Conservation (phyloP, 2,113 vertebrate species). For the Symphodus melops region DNA sequence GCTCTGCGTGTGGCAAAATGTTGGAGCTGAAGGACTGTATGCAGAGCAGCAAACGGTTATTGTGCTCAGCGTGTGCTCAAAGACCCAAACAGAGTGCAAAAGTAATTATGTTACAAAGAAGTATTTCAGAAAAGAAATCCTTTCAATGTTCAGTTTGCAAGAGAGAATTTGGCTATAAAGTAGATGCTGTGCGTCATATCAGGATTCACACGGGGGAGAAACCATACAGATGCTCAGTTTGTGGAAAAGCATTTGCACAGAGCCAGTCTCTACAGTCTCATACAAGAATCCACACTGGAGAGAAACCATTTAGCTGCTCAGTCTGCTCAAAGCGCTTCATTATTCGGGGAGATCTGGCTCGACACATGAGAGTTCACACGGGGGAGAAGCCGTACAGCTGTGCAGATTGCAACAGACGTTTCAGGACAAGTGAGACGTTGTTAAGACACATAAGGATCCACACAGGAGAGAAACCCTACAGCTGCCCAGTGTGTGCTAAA, state of each 20-base stretch:
- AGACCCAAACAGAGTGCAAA: not conserved
- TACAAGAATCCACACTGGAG: conserved; percentile 21
- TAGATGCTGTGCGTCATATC: conserved; percentile 3
- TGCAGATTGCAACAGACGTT: not conserved
- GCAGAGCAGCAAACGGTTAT: not conserved
- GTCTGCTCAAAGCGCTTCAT: not conserved
- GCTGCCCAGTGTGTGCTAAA: conserved; percentile 12
- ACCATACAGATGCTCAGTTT: conserved; percentile 5
- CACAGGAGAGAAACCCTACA: conserved; percentile 24
- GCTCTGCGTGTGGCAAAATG: conserved; percentile 35
- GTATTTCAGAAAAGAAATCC: not conserved
- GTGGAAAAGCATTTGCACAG: not conserved
- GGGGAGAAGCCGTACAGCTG: conserved; percentile 22
- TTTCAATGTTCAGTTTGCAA: conserved; percentile 5
- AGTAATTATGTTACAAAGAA: not conserved
- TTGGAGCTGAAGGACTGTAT: conserved; percentile 2
- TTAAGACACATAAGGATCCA: conserved; percentile 23
- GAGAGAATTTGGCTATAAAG: not conserved
- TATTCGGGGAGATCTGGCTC: not conserved
- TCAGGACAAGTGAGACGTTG: not conserved
- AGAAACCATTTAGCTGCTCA: not conserved
- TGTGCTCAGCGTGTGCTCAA: conserved; percentile 5
- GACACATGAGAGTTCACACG: conserved; percentile 7
- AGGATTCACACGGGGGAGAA: conserved; percentile 20
- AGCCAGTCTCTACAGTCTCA: not conserved